phyloP scores from a whole-genome alignment of 2,797 vertebrate species.

The Pelodytes ibericus region DNA sequence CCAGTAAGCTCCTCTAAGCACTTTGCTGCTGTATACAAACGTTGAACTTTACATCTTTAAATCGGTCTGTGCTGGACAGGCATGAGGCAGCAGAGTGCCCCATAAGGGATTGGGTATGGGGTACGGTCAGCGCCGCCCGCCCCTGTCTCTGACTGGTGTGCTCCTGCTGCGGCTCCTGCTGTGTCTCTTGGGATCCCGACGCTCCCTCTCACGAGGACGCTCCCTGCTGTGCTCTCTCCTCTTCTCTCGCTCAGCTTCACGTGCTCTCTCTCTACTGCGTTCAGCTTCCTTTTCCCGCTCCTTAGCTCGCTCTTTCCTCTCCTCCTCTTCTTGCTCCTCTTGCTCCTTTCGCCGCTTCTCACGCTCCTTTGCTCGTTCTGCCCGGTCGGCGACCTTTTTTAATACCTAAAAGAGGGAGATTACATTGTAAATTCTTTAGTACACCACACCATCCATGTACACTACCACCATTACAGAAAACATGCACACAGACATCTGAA shows the following conservation, averaged over 20 bases:
- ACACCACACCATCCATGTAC: too few species aligned
- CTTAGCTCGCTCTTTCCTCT: slow-evolving; percentile 70
- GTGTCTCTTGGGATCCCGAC: slow-evolving; percentile 68
- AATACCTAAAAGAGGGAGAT: slow-evolving; percentile 79
- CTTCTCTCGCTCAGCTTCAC: slow-evolving; percentile 67
- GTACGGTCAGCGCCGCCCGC: slow-evolving; percentile 74
- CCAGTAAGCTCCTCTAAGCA: slow-evolving; percentile 12
- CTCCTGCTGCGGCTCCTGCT: slow-evolving; percentile 84
- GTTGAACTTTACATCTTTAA: slow-evolving; percentile 15
- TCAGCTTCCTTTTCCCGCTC: slow-evolving; percentile 74
- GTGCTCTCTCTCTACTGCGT: slow-evolving; percentile 65
- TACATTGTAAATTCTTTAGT: too few species aligned
- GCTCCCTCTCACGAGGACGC: slow-evolving; percentile 64
- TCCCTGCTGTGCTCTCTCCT: slow-evolving; percentile 66
- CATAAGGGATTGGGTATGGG: neutral
- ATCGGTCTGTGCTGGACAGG: slow-evolving; percentile 25
- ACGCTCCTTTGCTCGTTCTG: slow-evolving; percentile 79
- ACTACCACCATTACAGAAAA: too few species aligned
- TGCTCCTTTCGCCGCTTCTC: slow-evolving; percentile 78
- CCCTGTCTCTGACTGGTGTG: slow-evolving; percentile 78
- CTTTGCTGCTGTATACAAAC: slow-evolving; percentile 13
- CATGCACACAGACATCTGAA: too few species aligned
- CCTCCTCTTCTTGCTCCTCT: slow-evolving; percentile 74
- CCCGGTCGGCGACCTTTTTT: slow-evolving; percentile 79
- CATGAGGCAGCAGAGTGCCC: slow-evolving; percentile 16